Conservation (phyloP, 2,888 invertebrate species). For the Tetranychus piercei region DNA sequence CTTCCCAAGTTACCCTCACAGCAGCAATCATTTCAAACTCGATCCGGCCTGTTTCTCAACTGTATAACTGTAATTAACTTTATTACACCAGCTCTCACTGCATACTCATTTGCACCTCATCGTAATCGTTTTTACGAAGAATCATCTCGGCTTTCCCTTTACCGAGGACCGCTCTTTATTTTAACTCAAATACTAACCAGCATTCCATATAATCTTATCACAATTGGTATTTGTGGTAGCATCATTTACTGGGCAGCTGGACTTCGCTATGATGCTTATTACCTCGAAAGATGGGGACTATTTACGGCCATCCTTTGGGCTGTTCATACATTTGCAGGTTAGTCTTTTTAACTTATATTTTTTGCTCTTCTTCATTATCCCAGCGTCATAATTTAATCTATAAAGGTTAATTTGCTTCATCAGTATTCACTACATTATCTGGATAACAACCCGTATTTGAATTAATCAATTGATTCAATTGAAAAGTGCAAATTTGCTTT, state of each 20-base stretch:
- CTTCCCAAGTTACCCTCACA: conserved; percentile 35
- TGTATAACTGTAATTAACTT: conserved; percentile 49
- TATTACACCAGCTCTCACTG: conserved; percentile 48
- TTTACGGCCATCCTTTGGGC: conserved; percentile 59
- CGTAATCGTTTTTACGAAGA: conserved; percentile 84
- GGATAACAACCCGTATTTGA: too few relatives aligned
- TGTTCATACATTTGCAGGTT: conserved; percentile 51
- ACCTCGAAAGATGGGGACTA: conserved; percentile 39
- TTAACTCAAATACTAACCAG: conserved; percentile 61
- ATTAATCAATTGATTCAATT: neutral
- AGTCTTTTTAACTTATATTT: neutral
- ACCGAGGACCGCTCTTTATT: conserved; percentile 64
- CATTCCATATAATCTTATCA: conserved; percentile 59
- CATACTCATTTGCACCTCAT: conserved; percentile 42
- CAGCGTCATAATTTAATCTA: too few relatives aligned
- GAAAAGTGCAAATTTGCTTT: neutral
- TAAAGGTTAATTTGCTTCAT: too few relatives aligned
- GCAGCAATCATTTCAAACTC: conserved; percentile 50
- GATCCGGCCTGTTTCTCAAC: conserved; percentile 51
- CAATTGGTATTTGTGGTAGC: conserved; percentile 45
- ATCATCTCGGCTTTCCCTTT: conserved; percentile 58
- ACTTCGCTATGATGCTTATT: conserved; percentile 25
- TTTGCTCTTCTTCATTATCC: neutral
- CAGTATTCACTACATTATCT: too few relatives aligned
- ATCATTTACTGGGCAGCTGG: conserved; percentile 31